Evolutionary conservation across 2,888 invertebrate genomes (phyloP), one percentile per base, ranked within the genome.

Genomic region (Perithous albicinctus): DNA sequence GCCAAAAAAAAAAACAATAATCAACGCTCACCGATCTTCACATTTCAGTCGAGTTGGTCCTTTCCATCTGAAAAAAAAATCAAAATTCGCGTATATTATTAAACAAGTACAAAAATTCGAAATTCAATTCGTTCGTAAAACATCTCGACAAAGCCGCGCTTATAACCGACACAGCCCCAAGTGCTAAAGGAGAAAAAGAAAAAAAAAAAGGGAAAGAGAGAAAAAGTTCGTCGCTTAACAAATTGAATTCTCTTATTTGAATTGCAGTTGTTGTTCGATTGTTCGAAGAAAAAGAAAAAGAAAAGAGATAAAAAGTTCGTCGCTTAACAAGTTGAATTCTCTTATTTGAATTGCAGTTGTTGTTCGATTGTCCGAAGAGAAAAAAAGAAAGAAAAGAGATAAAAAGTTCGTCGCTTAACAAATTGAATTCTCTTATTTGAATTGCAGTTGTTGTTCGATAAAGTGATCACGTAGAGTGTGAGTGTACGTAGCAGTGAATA

Each of bases 351-450:
- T n/a, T n/a, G n/a, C n/a, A n/a, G n/a, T n/a, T n/a, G n/a, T n/a
- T n/a, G n/a, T n/a, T n/a, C n/a, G n/a, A n/a, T n/a, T n/a, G n/a
- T n/a, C n/a, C n/a, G n/a, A n/a, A n/a, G n/a, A n/a, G n/a, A n/a
- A n/a, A n/a, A n/a, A n/a, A n/a, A n/a, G n/a, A n/a, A n/a, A n/a
- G n/a, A n/a, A n/a, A 61, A 56, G 20, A 78, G 10, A 26, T 35
- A 73, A 75, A 18, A 88, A 87, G 87, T 88, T 89, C 88, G 85
- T 89, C 88, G 89, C 89, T 90, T 90, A 91, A 92, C 89, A 86
- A 91, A 90, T 89, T 90, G 88, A 90, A 90, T 91, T 91, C 87
- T 92, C 89, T 92, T 90, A 90, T 92, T 92, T 92, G 89, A 90
- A 92, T 92, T 92, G 90, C 92, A 92, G 92, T 92, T 90, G 88